These are phyloP conservation scores for Apodemia hepburni DNA, from an alignment of 2,888 invertebrate species.

Conservation along the genomic window DNA sequence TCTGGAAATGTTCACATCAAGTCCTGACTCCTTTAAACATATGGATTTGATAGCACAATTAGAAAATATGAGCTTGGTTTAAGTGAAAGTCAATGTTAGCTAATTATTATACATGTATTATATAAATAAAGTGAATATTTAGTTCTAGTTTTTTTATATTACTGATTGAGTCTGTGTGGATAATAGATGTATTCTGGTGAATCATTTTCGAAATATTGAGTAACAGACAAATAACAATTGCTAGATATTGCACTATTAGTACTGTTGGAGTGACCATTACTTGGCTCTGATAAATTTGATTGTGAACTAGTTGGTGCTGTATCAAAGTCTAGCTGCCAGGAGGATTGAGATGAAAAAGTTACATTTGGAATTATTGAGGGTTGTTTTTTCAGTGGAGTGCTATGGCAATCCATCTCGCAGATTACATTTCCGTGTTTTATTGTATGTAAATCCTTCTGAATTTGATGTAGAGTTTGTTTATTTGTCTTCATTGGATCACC, in stretches of 20 bases:
- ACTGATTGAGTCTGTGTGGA: conserved; percentile 19
- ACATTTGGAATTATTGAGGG: not conserved
- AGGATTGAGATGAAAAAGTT: not conserved
- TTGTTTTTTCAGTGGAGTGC: not conserved
- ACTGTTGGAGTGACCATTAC: not conserved
- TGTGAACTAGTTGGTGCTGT: not conserved
- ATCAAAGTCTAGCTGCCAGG: not conserved
- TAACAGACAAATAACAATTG: not conserved
- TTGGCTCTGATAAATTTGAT: conserved; percentile 11
- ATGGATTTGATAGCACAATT: conserved; percentile 89
- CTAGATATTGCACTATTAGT: conserved; percentile 5
- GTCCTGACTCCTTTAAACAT: conserved; percentile 89
- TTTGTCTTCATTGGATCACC: conserved; percentile 1
- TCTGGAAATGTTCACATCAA: conserved; percentile 84
- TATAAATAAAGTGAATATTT: conserved; percentile 11
- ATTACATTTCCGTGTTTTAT: not conserved
- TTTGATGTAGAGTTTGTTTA: not conserved
- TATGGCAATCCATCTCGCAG: not conserved
- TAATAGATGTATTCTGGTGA: conserved; percentile 18
- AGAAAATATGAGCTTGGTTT: conserved; percentile 79
- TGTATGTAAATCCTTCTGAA: not conserved
- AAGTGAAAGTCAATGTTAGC: conserved; percentile 13
- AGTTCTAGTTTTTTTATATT: not conserved
- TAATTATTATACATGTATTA: not conserved
- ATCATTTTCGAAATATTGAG: not conserved